Base-by-base conservation (phyloP, 2,113 vertebrate genomes). In the Geococcyx californianus region DNA sequence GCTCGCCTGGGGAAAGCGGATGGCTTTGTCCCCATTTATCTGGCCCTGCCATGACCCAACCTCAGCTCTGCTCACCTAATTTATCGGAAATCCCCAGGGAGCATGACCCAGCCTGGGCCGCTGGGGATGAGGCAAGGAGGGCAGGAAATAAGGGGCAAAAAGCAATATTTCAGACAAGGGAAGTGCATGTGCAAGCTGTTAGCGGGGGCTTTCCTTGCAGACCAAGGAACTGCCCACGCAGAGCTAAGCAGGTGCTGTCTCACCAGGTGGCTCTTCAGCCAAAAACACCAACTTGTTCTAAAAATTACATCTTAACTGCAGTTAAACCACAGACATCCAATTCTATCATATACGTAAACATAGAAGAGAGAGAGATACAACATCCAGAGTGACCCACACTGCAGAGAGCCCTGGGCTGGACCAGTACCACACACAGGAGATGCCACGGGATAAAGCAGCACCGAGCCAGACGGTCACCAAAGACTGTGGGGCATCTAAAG, bases 361-460 rank as follows among this genome's bases (percentile, higher is more conserved):
- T 25, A 54, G 40, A 68, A 33, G 25, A 49, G 55, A 58, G 16
- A 54, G 63, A 72, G 29, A 13, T 3, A 33, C 40, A 36, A 33
- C 67, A 47, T 4, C 38, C 54, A 2, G 3, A 8, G 25, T 8
- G 29, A 73, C 47, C 83, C 12, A 11, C 21, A 44, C 6, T 9
- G 4, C 51, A 16, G 68, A 26, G 45, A 63, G 42, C 63, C 52
- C n/a, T 1, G 33, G 20, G 44, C 66, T 84, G 58, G 55, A 33
- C 44, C 72, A 31, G 51, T 31, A 13, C 23, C 51, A 29, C 6
- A 1, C 13, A 16, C 9, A 1, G 25, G 26, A 64, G 42, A 33
- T 0, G 3, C 7, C 31, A 13, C 0, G 1, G 44, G 36, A 34
- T 4, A 18, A 19, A 40, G 34, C 9, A 40, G 26, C 24, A 44